Evolutionary conservation across 1,140 invertebrate species (phyloP).

Genomic region (Hypsibius dujardini): DNA sequence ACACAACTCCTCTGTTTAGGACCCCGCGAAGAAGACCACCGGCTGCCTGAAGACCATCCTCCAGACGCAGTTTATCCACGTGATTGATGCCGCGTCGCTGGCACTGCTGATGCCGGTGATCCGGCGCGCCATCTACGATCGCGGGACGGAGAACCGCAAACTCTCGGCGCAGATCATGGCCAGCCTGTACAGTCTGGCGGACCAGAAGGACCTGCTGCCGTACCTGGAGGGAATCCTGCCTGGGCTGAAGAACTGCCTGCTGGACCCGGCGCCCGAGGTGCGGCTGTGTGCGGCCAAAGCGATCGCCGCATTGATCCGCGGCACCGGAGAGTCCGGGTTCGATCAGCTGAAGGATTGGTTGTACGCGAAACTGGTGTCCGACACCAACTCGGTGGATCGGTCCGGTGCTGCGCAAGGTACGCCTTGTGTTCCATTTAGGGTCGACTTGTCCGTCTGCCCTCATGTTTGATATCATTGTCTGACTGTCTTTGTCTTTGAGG

Average conservation of each 20-base stretch:
- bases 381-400: constrained; percentile 77
- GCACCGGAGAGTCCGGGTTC: constrained; percentile 86
- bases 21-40: constrained; percentile 87
- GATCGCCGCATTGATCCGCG: constrained; percentile 86
- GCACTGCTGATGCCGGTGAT: constrained; percentile 98
- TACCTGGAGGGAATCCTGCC: constrained; percentile 92
- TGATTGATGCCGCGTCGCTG: constrained; percentile 93
- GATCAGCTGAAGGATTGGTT: constrained; percentile 90
- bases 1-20: constrained; percentile 39
- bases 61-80: constrained; percentile 96
- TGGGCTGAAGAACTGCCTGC: constrained; percentile 77
- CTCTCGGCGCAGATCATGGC: constrained; percentile 97
- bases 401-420: constrained; percentile 95
- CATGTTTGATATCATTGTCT: no score
- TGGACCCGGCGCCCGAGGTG: constrained; percentile 94
- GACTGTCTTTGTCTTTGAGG: no score
- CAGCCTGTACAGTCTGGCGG: constrained; percentile 97
- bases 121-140: constrained; percentile 83
- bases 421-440: constrained; percentile 30
- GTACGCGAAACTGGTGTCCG: constrained; percentile 92
- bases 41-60: constrained; percentile 72
- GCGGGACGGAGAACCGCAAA: constrained; percentile 89
- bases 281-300: constrained; percentile 51
- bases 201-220: constrained; percentile 91
- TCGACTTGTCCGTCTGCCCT: no score